These are phyloP conservation scores for Pteruthius melanotis DNA, from an alignment of 2,113 vertebrate genomes.

Conservation along the genomic window DNA sequence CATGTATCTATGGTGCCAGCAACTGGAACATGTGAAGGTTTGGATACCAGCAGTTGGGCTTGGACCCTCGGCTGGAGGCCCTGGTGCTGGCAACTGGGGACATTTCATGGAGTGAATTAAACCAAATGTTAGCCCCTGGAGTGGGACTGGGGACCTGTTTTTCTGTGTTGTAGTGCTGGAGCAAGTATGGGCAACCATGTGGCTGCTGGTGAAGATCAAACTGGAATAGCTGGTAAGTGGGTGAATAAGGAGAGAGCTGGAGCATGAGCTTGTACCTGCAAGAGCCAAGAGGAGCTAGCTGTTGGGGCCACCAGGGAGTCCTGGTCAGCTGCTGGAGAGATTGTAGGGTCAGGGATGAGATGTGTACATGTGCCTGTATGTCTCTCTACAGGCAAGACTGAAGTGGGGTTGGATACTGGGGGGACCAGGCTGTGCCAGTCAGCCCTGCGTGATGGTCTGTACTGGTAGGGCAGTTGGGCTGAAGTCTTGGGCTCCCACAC, in stretches of 20 bases:
- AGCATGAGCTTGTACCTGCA: not conserved
- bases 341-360: fast-evolving
- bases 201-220: not conserved
- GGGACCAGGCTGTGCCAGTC: not conserved
- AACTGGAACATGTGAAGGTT: not conserved
- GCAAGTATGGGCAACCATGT: fast-evolving
- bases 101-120: not conserved
- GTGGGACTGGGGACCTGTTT: not conserved
- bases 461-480: not conserved
- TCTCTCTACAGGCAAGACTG: not conserved
- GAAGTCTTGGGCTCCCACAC: not conserved
- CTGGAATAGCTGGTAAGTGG: not conserved
- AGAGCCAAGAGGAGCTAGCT: not conserved
- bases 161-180: not conserved
- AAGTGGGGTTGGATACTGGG: not conserved
- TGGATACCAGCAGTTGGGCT: not conserved
- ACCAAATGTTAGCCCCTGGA: not conserved
- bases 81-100: not conserved
- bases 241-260: not conserved
- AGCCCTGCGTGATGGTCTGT: not conserved
- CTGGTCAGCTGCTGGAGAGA: not conserved
- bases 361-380: fast-evolving
- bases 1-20: fast-evolving
- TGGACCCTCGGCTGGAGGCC: not conserved
- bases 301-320: not conserved